Base-by-base conservation (phyloP, 2,113 vertebrate species). In the Ibidorhyncha struthersii region DNA sequence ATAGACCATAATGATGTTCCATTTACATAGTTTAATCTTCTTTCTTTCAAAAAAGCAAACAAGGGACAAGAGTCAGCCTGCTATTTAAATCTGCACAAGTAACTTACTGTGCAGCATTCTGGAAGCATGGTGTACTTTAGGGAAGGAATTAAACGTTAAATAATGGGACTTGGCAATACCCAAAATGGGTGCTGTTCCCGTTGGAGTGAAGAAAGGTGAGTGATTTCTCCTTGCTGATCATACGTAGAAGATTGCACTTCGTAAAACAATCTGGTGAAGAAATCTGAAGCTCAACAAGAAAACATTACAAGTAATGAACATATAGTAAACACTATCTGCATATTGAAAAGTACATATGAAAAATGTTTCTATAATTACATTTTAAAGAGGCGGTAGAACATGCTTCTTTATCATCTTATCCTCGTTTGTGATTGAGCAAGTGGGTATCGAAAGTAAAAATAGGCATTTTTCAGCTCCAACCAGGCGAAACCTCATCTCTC, bases 391-490 rank as follows among this genome's bases (percentile, higher is more conserved):
- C 20, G 53, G 62, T 85, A 45, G 85, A 87, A 79, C 65, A 65
- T 82, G 73, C n/a, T 94, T 55, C 36, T 89, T 95, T 76, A 95
- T 82, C 72, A 52, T 87, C 52, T 63, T 86, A 84, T 84, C 74
- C 73, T 91, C 58, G 53, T 88, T 80, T 96, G 82, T 59, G 95
- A 86, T 52, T 82, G 93, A 93, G 76, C 59, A 85, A 96, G 79
- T 65, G 34, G 36, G 74, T 41, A 93, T 55, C 5, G 14, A 89
- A 95, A 41, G 80, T 67, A 96, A 83, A 97, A 96, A 74, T 10
- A 96, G 74, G 36, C 80, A 86, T 84, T 95, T 97, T 95, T 89
- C 85, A 92, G 86, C 71, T 97, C 88, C 66, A 94, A 62, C 55
- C 58, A 96, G 78, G 66, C 30, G 2, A 81, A 81, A 94, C 40